Evolutionary conservation across 2,888 invertebrate genomes (phyloP), one percentile per base, ranked within the genome.

Genomic region (Lathronympha strigana): DNA sequence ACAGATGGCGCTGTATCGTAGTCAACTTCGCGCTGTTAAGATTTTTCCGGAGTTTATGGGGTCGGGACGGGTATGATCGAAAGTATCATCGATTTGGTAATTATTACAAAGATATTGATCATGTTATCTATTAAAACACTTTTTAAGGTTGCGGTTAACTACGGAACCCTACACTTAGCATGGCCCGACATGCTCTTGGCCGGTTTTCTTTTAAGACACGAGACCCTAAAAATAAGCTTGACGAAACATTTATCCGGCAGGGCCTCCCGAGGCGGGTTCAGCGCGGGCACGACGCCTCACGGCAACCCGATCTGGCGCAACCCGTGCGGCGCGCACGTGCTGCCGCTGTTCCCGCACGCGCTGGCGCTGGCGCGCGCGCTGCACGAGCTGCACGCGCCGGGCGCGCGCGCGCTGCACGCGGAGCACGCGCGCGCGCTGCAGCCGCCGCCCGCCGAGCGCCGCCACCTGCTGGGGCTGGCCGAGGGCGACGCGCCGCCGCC

Each of bases 301-400:
- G 97, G 96, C 15, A 95, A 96, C 88, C 95, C 96, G 0, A 93
- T 96, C 2, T 96, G 96, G 87, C 94, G 97, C 68, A 98, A 97
- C 92, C 98, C 98, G 19, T 96, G 97, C 62, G 95, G 96, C 0
- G 94, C 95, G 19, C 97, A 97, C 83, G 94, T 98, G 71, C 93
- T 96, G 70, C 96, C 96, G 0, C 90, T 97, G 64, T 88, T 98
- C 71, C 96, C 97, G 9, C 95, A 96, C 71, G 93, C 98, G 43
- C 93, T 98, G 47, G 93, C 95, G 0, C 91, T 98, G n/a, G 93
- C 95, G 66, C 94, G 96, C 71, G 94, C 96, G 25, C 93, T 97
- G 73, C 97, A 98, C 88, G 95, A 94, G 76, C 88, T 98, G 71
- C 97, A 96, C 87, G 94, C 94, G 53, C 95, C 95, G 1, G 93